Base-by-base conservation (phyloP, 2,113 vertebrate species). In the Cebus imitator region DNA sequence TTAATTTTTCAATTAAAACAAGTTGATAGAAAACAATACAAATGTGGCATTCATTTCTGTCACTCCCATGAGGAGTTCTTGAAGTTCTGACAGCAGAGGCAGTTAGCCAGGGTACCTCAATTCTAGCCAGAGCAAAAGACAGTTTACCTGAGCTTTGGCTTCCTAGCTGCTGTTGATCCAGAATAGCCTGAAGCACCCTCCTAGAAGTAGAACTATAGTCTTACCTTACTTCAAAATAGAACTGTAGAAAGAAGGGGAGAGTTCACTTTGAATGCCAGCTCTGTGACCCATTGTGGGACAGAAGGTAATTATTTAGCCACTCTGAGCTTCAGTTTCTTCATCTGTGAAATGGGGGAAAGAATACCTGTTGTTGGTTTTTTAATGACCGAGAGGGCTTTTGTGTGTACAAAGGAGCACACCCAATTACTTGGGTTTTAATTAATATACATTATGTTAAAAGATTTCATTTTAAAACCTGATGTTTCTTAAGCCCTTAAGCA, bases 361-460 rank as follows among this genome's bases (percentile, higher is more conserved):
- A 81, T 66, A 61, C 10, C 64, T 45, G 13, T 27, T 73, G 17
- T 64, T 79, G 13, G 3, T 40, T 89, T 64, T 72, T 79, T 50
- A 85, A 79, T 72, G 48, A 79, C 73, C 61, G 40, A 95, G 32
- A 61, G 10, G 17, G 23, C 18, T 90, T 94, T 52, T 55, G 13
- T 64, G 45, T 81, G 45, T 94, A 27, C 30, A 86, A 52, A 64
- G 30, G 30, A 66, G 25, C 30, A 73, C 30, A 73, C n/a, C 8
- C 75, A 94, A 64, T 64, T 86, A 90, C 37, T 55, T 87, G 52
- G 30, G 32, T 81, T 90, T 96, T 73, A 66, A 73, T 91, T 40
- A 68, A 82, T 58, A 76, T n/a, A 61, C 48, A 52, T 64, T 61
- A 52, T 37, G 7, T 79, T 84, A 70, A 55, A 95, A 25, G 43